Conservation (phyloP, 2,797 vertebrate species). For the Tadarida brasiliensis region DNA sequence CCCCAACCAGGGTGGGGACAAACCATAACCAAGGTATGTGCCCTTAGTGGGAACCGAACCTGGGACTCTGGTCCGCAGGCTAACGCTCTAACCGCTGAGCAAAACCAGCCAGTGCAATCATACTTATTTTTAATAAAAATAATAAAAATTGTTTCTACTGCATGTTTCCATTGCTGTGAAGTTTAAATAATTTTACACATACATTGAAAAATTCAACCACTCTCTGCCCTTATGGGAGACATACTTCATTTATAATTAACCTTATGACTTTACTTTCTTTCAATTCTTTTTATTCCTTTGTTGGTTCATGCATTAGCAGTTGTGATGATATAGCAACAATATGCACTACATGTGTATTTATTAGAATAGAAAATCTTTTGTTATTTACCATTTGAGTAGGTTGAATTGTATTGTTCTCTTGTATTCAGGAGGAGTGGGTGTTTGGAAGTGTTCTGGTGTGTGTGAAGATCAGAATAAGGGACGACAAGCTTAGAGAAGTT, state of each 20-base stretch:
- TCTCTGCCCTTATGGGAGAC: not conserved
- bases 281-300: not conserved
- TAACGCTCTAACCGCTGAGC: too few species aligned
- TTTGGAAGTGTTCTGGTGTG: not conserved
- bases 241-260: not conserved
- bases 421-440: not conserved
- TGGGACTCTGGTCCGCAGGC: too few species aligned
- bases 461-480: not conserved
- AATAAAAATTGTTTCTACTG: not conserved
- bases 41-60: too few species aligned
- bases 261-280: not conserved
- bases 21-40: too few species aligned
- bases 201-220: not conserved
- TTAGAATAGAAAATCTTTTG: not conserved
- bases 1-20: too few species aligned
- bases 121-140: constrained; percentile 17
- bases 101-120: too few species aligned
- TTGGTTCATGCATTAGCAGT: not conserved
- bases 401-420: not conserved
- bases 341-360: not conserved
- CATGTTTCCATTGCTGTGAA: not conserved
- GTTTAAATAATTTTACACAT: not conserved
- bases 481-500: not conserved
- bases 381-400: constrained; percentile 8
- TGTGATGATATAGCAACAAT: not conserved